These are phyloP conservation scores for Epinotia demarniana DNA, from an alignment of 2,888 invertebrate genomes.

Conservation along the genomic window DNA sequence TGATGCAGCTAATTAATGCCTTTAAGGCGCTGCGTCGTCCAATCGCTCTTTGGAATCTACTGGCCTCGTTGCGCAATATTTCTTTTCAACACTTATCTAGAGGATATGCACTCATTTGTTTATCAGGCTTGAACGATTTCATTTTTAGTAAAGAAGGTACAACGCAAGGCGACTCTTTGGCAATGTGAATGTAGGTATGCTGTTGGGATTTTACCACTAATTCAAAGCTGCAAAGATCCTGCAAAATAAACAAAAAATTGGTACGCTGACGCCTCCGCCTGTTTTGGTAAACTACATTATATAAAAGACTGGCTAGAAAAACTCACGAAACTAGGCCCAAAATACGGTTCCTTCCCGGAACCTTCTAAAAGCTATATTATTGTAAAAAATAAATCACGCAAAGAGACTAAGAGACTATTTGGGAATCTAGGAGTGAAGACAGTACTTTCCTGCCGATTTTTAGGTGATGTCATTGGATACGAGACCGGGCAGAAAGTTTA, in stretches of 20 bases:
- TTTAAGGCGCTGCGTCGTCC: not conserved
- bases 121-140: not conserved
- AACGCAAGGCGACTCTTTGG: conserved; percentile 8
- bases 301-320: conserved; percentile 6
- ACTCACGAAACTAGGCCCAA: not conserved
- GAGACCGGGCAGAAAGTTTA: too few relatives aligned
- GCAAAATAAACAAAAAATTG: not conserved
- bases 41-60: conserved; percentile 17
- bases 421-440: too few relatives aligned
- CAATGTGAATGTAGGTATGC: conserved; percentile 9
- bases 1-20: too few relatives aligned
- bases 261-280: not conserved
- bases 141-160: conserved; percentile 7
- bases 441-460: too few relatives aligned
- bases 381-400: too few relatives aligned
- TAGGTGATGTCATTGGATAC: too few relatives aligned
- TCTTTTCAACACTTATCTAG: conserved; percentile 12
- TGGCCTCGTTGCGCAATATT: conserved; percentile 19
- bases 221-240: too few relatives aligned
- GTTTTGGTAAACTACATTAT: conserved; percentile 5
- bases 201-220: too few relatives aligned
- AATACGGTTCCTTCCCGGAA: not conserved
- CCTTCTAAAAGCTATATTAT: too few relatives aligned
- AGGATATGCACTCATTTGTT: not conserved
- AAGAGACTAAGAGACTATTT: too few relatives aligned